These are phyloP conservation scores for Lepeophtheirus salmonis DNA, from an alignment of 1,140 invertebrate genomes.

Conservation along the genomic window DNA sequence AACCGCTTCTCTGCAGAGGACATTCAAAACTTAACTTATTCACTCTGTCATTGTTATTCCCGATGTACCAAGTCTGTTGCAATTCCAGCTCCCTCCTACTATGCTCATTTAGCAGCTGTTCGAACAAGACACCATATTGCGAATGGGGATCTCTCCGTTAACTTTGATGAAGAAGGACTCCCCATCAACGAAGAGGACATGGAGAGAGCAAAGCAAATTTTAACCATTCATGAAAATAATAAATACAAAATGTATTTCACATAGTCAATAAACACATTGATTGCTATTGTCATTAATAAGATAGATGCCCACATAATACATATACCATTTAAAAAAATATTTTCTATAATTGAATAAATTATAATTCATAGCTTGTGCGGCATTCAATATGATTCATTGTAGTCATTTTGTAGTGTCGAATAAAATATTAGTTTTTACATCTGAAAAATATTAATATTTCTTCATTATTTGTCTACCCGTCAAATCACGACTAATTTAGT, in stretches of 20 bases:
- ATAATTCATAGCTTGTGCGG: too few relatives aligned
- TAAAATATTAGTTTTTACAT: too few relatives aligned
- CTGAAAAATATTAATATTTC: too few relatives aligned
- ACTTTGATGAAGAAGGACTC: background rate
- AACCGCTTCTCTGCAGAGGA: conserved; percentile 47
- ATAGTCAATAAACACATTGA: too few relatives aligned
- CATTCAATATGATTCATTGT: too few relatives aligned
- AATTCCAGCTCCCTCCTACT: background rate
- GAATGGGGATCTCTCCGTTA: background rate
- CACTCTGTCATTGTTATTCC: conserved; percentile 68
- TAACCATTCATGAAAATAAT: background rate
- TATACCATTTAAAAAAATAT: too few relatives aligned
- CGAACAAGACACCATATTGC: background rate
- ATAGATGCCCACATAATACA: too few relatives aligned
- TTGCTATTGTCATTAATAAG: too few relatives aligned
- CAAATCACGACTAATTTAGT: too few relatives aligned
- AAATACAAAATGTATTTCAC: background rate
- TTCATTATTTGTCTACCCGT: too few relatives aligned
- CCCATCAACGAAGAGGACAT: background rate
- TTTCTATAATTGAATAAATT: too few relatives aligned
- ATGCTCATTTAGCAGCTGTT: background rate
- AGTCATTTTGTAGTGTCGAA: too few relatives aligned
- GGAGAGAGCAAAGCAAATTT: background rate
- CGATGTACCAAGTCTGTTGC: conserved; percentile 27
- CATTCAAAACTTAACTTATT: conserved; percentile 61